Percentiles rank a stretch among this genome's conserved stretches.
Conservation (phyloP, 2,797 vertebrate species). For the Trematocara caparti region DNA sequence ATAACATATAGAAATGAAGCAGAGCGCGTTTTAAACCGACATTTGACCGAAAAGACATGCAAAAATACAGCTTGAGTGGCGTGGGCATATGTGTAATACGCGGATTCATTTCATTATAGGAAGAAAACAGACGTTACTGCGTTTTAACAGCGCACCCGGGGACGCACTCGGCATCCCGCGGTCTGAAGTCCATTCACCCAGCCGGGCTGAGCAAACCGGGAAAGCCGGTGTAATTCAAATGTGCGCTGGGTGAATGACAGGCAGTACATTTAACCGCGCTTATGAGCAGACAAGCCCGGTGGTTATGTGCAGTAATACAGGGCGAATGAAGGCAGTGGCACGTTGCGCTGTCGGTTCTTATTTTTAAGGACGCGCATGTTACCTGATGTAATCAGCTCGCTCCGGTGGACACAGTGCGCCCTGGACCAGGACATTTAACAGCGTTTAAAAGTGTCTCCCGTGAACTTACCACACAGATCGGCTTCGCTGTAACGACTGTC, state of each 20-base stretch:
- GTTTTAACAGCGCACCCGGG: not conserved
- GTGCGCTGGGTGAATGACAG: not conserved
- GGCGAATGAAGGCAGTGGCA: not conserved
- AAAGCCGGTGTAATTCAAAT: constrained; percentile 49
- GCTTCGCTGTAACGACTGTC: constrained; percentile 16
- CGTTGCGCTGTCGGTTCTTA: constrained; percentile 1
- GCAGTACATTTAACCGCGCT: fast-evolving
- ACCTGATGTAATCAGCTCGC: not conserved
- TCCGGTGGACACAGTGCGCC: not conserved
- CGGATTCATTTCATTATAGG: not conserved
- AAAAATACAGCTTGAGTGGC: not conserved
- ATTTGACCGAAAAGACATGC: not conserved
- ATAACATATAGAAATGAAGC: not conserved
- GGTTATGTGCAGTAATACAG: fast-evolving
- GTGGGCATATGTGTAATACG: not conserved
- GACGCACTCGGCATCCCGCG: not conserved
- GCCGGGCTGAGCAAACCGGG: constrained; percentile 23
- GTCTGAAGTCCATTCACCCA: constrained; percentile 1
- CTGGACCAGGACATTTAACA: not conserved
- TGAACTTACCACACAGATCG: constrained; percentile 47
- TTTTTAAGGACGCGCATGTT: not conserved
- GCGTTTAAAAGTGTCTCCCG: not conserved
- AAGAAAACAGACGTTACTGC: not conserved
- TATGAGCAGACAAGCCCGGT: fast-evolving
- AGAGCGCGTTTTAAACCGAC: not conserved